Percentiles rank a stretch among this genome's conserved stretches.
Evolutionary conservation across 2,113 vertebrate genomes (phyloP).

Genomic region (Tyrannus savana): DNA sequence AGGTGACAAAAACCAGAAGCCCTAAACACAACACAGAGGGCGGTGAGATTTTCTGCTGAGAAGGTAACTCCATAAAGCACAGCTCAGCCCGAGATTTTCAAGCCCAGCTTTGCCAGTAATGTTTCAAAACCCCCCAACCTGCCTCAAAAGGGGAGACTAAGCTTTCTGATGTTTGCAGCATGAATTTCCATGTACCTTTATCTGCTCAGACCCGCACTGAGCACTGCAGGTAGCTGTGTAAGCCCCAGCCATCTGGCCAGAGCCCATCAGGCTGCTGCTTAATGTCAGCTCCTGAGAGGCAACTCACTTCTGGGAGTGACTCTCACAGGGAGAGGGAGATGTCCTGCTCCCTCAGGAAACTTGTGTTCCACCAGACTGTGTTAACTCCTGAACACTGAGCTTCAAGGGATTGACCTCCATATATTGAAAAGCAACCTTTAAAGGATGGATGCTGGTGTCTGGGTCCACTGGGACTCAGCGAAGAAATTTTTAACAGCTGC

Average conservation of each 20-base stretch:
- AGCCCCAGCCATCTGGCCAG: background rate
- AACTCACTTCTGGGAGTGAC: fast-evolving
- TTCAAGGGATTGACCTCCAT: background rate
- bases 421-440: background rate
- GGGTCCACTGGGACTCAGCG: background rate
- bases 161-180: background rate
- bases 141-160: background rate
- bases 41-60: background rate
- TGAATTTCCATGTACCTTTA: background rate
- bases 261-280: background rate
- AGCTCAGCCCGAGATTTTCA: background rate
- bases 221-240: background rate
- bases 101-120: background rate
- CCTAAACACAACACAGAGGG: background rate
- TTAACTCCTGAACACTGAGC: background rate
- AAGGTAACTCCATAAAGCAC: background rate
- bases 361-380: background rate
- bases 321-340: background rate
- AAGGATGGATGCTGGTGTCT: background rate
- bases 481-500: background rate
- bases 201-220: fast-evolving
- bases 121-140: background rate
- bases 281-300: background rate
- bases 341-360: background rate
- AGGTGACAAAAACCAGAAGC: background rate